These are phyloP conservation scores for Brachyptera putata DNA, from an alignment of 2,888 invertebrate species.

Conservation along the genomic window DNA sequence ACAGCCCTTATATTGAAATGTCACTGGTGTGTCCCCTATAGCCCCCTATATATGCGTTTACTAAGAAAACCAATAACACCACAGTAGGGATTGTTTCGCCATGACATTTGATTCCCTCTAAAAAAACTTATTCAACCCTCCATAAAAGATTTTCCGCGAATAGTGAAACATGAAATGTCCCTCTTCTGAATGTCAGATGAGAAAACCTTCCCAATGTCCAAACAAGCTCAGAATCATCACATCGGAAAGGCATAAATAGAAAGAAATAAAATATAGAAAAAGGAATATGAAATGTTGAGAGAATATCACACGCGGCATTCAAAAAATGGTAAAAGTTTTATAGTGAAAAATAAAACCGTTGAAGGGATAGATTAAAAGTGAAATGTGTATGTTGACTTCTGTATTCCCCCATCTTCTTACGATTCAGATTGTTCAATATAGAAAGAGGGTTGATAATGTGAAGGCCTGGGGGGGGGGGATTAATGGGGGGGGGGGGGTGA, in stretches of 20 bases:
- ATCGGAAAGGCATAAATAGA: slow-evolving; percentile 1
- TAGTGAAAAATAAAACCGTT: not conserved
- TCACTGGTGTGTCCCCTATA: not conserved
- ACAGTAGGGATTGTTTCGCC: slow-evolving; percentile 23
- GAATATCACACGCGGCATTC: not conserved
- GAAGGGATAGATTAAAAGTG: not conserved
- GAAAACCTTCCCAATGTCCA: slow-evolving; percentile 10
- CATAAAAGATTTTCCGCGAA: slow-evolving; percentile 15
- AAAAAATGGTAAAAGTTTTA: slow-evolving; percentile 1
- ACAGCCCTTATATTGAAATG: slow-evolving; percentile 18
- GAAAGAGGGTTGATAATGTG: too few relatives aligned
- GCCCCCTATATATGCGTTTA: not conserved
- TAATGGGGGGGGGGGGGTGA: too few relatives aligned
- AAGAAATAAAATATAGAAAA: not conserved
- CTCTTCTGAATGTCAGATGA: slow-evolving; percentile 10
- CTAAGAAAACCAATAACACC: slow-evolving; percentile 23
- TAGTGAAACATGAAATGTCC: slow-evolving; percentile 5
- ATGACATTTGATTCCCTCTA: slow-evolving; percentile 23
- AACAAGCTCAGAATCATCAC: not conserved
- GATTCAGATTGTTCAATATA: too few relatives aligned
- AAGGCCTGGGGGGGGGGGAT: too few relatives aligned
- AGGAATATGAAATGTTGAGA: not conserved
- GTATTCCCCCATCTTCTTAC: too few relatives aligned
- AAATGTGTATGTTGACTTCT: not conserved
- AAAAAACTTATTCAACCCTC: slow-evolving; percentile 17